Evolutionary conservation across 1,140 invertebrate genomes (phyloP), one percentile per base, ranked within the genome.

Genomic region (Euura saliciscinereae): DNA sequence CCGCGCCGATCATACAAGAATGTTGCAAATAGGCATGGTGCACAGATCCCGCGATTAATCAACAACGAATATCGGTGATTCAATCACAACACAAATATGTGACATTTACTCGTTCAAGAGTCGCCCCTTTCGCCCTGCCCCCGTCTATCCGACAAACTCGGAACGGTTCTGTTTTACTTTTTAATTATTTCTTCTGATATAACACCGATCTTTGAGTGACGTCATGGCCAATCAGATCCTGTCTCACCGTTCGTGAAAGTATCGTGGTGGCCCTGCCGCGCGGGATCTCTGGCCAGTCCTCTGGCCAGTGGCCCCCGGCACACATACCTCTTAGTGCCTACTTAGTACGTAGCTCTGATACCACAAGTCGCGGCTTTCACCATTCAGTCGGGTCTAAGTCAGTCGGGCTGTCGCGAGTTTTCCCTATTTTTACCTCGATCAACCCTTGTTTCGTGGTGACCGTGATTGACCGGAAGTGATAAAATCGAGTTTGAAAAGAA

Each of bases 261-360:
- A 59, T 59, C 10, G 28, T n/a, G 51, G 51, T 59, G 51, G 51
- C 51, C 51, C 51, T 59, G 51, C 51, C 51, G 51, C 51, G 8
- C 51, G 51, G 51, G 51, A 59, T 59, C 51, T 59, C 10, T 59
- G 51, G 51, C 51, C 51, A 59, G 51, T 59, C 51, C 28, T 59
- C 51, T 59, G 51, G 51, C 51, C 51, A 59, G 51, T 59, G 51
- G 51, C 51, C 51, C 46, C 51, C 51, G 6, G 51, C 51, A 59
- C 51, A 59, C 51, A 59, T 11, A 59, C 51, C 51, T 59, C 6
- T 6, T 59, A 8, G 51, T n/a, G 51, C 51, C 8, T 59, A 11
- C 51, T 59, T 59, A 8, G 51, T 59, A 8, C 51, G 51, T 4
- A n/a, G 13, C 6, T 28, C 28, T 28, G 28, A 28, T 28, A 28